Evolutionary conservation across 2,888 invertebrate species (phyloP).

Genomic region (Eretmocerus hayati): DNA sequence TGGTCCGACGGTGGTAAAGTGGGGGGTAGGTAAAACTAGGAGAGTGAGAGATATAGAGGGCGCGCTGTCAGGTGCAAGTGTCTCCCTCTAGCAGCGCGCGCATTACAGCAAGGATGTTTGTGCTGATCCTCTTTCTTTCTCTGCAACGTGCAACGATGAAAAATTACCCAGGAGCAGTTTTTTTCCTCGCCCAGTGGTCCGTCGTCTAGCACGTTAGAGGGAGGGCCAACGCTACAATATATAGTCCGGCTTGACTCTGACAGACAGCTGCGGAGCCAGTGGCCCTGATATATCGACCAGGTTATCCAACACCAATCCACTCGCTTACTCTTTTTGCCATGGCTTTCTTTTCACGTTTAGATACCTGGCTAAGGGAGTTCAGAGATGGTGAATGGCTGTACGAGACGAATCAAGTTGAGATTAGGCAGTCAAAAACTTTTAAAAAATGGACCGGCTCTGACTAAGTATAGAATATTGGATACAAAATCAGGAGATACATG

Average conservation of each 20-base stretch:
- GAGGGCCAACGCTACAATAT: too few relatives aligned
- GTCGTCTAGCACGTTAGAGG: conserved; percentile 13
- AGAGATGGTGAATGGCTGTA: too few relatives aligned
- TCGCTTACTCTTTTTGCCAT: conserved; percentile 33
- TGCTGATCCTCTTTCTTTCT: too few relatives aligned
- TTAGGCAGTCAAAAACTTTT: too few relatives aligned
- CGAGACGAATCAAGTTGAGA: too few relatives aligned
- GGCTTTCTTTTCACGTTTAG: conserved; percentile 27
- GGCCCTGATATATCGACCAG: conserved; percentile 46
- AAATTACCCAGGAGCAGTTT: conserved; percentile 43
- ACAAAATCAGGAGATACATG: too few relatives aligned
- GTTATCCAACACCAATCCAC: conserved; percentile 35
- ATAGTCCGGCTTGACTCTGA: conserved; percentile 39
- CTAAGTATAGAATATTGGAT: too few relatives aligned
- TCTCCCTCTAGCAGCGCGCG: conserved; percentile 25
- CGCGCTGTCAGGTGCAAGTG: background rate
- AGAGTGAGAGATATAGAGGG: background rate
- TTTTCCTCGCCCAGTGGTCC: background rate
- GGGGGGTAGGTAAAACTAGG: conserved; percentile 1
- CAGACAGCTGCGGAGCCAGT: conserved; percentile 42
- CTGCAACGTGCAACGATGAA: conserved; percentile 46
- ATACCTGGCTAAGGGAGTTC: conserved; percentile 28
- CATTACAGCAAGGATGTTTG: conserved; percentile 39
- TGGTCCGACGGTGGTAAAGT: conserved; percentile 24
- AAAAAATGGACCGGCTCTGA: too few relatives aligned